A percentile compares a stretch with the other conserved stretches of the same genome.
Evolutionary conservation across 1,140 invertebrate genomes (phyloP).

Genomic region (Carposina sasakii): DNA sequence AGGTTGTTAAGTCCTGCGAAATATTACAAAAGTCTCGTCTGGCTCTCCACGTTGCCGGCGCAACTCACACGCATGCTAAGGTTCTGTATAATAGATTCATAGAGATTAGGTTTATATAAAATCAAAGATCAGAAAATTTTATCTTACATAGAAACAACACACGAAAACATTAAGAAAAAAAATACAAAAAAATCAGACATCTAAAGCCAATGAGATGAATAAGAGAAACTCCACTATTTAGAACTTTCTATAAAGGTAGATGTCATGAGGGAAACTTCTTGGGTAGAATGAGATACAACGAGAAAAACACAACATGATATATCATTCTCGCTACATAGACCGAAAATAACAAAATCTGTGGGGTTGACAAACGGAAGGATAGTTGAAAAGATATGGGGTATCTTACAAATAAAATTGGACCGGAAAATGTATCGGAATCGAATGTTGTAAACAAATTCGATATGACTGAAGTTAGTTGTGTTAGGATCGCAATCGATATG

Average conservation of each 20-base stretch:
- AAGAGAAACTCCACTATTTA: slow-evolving; percentile 17
- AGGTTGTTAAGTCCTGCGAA: slow-evolving; percentile 26
- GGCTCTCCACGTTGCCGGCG: not conserved
- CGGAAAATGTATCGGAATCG: slow-evolving; percentile 35
- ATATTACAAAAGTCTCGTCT: slow-evolving; percentile 25
- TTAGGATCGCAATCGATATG: slow-evolving; percentile 64
- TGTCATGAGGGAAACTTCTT: slow-evolving; percentile 33
- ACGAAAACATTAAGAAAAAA: slow-evolving; percentile 43
- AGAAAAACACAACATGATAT: slow-evolving; percentile 52
- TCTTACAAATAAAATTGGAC: slow-evolving; percentile 42
- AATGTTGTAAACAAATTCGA: slow-evolving; percentile 45
- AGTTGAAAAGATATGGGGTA: slow-evolving; percentile 36
- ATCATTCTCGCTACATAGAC: slow-evolving; percentile 61
- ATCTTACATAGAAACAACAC: slow-evolving; percentile 46
- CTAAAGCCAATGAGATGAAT: slow-evolving; percentile 61
- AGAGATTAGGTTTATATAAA: too few species aligned
- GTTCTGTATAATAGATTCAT: slow-evolving; percentile 23
- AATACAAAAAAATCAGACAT: slow-evolving; percentile 48
- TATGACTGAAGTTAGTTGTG: slow-evolving; percentile 57
- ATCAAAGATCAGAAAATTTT: slow-evolving; percentile 20
- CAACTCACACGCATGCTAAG: slow-evolving; percentile 49
- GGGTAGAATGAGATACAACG: slow-evolving; percentile 56
- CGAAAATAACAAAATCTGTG: slow-evolving; percentile 55
- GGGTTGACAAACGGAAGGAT: slow-evolving; percentile 37
- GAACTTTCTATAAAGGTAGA: slow-evolving; percentile 3